Evolutionary conservation across 2,888 invertebrate species (phyloP).

Genomic region (Tridacna crocea): DNA sequence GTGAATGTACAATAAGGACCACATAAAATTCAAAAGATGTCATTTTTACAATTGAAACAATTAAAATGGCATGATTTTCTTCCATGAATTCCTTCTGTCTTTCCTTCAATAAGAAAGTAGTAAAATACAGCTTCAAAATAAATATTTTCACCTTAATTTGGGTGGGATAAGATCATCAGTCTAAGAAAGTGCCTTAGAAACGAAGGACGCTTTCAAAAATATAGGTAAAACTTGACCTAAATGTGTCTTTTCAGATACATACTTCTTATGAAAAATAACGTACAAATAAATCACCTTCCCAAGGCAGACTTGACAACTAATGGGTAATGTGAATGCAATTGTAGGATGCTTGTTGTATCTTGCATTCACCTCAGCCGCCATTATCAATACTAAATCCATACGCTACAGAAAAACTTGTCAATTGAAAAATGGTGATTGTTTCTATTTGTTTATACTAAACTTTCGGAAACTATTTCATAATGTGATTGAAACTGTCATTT

Average conservation of each 20-base stretch:
- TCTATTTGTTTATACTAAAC: too few relatives aligned
- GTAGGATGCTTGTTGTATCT: conserved; percentile 73
- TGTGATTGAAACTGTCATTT: too few relatives aligned
- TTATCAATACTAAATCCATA: conserved; percentile 50
- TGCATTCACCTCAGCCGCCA: conserved; percentile 75
- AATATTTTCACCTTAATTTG: not conserved
- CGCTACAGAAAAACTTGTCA: conserved; percentile 3
- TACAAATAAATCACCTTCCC: conserved; percentile 76
- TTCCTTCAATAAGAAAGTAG: too few relatives aligned
- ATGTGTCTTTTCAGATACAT: not conserved
- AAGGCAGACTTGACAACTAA: conserved; percentile 82
- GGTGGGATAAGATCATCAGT: conserved; percentile 4
- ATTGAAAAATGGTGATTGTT: too few relatives aligned
- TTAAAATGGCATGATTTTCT: too few relatives aligned
- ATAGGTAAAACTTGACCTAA: not conserved
- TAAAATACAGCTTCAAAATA: too few relatives aligned
- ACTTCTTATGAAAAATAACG: not conserved
- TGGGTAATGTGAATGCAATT: conserved; percentile 80
- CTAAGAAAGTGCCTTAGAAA: conserved; percentile 52
- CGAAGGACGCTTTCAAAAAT: conserved; percentile 49
- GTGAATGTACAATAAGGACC: too few relatives aligned
- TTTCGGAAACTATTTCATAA: too few relatives aligned
- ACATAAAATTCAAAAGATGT: too few relatives aligned
- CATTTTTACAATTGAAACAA: too few relatives aligned
- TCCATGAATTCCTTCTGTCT: too few relatives aligned